These are phyloP conservation scores for Mormyrops attenuatus DNA, from an alignment of 2,797 vertebrate species.

Conservation along the genomic window DNA sequence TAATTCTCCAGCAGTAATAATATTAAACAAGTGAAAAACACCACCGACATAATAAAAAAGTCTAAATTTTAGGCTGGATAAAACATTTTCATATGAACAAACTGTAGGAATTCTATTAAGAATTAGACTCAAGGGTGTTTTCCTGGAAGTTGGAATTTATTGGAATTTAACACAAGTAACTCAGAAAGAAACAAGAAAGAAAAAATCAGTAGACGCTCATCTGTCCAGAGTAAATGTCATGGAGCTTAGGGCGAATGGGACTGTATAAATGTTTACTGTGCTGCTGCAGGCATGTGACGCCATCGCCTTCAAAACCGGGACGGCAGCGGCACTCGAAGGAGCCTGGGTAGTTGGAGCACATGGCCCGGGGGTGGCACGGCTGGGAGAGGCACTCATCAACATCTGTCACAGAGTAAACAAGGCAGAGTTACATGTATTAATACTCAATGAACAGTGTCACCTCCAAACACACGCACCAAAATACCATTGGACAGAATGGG, in stretches of 20 bases:
- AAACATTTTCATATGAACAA: background rate
- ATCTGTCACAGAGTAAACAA: slow-evolving; percentile 56
- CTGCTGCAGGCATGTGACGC: slow-evolving; percentile 65
- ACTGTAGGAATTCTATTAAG: background rate
- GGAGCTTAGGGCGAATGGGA: no score
- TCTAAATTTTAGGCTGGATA: background rate
- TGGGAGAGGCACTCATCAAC: slow-evolving; percentile 74
- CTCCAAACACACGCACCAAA: background rate
- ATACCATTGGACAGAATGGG: background rate
- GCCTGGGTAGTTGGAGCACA: slow-evolving; percentile 69
- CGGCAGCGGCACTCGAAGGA: slow-evolving; percentile 79
- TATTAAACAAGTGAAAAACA: background rate
- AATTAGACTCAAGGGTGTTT: background rate
- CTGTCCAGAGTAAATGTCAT: background rate
- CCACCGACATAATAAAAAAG: background rate
- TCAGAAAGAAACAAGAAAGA: background rate
- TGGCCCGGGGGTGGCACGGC: slow-evolving; percentile 65
- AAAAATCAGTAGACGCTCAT: background rate
- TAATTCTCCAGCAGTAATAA: background rate
- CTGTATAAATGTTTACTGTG: slow-evolving; percentile 50
- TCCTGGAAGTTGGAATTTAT: background rate
- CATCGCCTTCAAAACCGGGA: slow-evolving; percentile 67
- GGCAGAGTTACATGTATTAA: background rate
- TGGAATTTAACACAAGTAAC: background rate
- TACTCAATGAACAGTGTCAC: background rate